Evolutionary conservation across 2,797 vertebrate genomes (phyloP).

Genomic region (Pseudomugil tenellus): DNA sequence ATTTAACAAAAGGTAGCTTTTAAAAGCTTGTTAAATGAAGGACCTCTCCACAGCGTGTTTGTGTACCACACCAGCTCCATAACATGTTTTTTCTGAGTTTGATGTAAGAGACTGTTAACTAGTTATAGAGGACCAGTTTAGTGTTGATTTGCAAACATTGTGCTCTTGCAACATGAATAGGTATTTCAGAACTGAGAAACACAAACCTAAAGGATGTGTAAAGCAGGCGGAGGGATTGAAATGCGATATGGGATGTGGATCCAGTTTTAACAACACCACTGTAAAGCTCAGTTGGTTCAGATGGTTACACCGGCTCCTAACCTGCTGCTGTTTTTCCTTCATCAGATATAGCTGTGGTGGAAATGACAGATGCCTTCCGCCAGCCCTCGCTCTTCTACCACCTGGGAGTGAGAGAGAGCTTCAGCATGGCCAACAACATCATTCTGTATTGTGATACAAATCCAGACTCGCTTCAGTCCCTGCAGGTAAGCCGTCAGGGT

Average conservation of each 20-base stretch:
- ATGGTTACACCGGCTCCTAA: background rate
- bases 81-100: background rate
- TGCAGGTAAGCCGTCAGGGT: slow-evolving; percentile 85
- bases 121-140: background rate
- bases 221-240: background rate
- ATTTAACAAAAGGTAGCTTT: background rate
- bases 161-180: background rate
- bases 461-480: slow-evolving; percentile 91
- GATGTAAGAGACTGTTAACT: background rate
- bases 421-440: slow-evolving; percentile 99
- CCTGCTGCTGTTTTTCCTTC: slow-evolving; percentile 19
- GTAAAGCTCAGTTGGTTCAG: background rate
- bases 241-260: too few species aligned
- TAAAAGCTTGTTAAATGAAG: background rate
- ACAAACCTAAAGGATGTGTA: background rate
- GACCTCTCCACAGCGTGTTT: background rate
- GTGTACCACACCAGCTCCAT: background rate
- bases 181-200: background rate
- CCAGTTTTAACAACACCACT: background rate
- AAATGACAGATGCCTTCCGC: slow-evolving; percentile 97
- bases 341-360: slow-evolving; percentile 95
- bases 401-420: slow-evolving; percentile 96
- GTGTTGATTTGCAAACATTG: background rate
- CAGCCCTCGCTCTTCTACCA: slow-evolving; percentile 98
- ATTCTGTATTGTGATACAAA: slow-evolving; percentile 97